Base-by-base conservation (phyloP, 1,140 invertebrate species). In the Diorhabda sublineata region DNA sequence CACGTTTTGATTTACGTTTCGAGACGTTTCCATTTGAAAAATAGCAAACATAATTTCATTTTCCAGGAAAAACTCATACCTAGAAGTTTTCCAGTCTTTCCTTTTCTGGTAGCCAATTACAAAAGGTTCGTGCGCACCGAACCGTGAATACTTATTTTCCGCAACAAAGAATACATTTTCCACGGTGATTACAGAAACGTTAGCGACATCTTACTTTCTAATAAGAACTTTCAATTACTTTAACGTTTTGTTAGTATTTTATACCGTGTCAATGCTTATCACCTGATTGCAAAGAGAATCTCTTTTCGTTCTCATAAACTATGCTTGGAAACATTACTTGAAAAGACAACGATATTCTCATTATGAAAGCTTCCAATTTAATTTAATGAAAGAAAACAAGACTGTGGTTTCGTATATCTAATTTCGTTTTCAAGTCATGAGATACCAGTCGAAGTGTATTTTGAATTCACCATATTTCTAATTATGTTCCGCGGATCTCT, bases 131-230 rank as follows among this genome's bases (percentile, higher is more conserved):
- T 65, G 64, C 52, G n/a, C 64, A 8, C 52, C 58, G 44, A 58
- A 65, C 47, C 64, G 56, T 57, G 47, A 57, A 65, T 58, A 57
- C 64, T 65, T 65, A 65, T 65, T 65, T 65, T 65, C 64, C 64
- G 52, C 64, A 65, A 65, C 64, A 43, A 58, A 44, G 64, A 43
- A 57, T 65, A 65, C 64, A 65, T 58, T 65, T 58, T 65, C 64
- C 64, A 65, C 64, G 42, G 64, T 58, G 64, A 65, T 65, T 65
- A 65, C 52, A 8, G 64, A 8, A 61, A 41, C 42, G 41, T 61
- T 61, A 8, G 47, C 59, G 26, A 42, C 26, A 43, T 41, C 26
- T 42, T 61, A 61, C 42, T 61, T 42, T 61, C 42, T 41, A 41
- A 43, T 42, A 61, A 43, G 26, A 42, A 61, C n/a, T 61, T 42